These are phyloP conservation scores for Sarcophilus harrisii DNA, from an alignment of 2,797 vertebrate genomes.

Conservation along the genomic window DNA sequence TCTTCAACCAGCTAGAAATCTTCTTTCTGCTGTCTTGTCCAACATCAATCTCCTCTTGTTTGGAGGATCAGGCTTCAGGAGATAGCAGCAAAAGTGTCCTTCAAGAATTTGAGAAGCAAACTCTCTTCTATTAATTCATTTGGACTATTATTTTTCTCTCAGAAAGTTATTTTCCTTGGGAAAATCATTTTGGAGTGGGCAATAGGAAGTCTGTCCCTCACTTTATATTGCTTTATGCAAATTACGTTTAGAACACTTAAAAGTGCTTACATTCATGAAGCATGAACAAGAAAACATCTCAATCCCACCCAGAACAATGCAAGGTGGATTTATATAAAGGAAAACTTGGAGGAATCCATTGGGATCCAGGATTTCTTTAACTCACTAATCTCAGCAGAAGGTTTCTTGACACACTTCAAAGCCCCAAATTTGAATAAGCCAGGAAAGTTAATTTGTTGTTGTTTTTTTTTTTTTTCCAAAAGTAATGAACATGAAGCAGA, in stretches of 20 bases:
- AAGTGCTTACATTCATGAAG: constrained; percentile 75
- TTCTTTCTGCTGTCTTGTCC: neutral
- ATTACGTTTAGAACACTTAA: constrained; percentile 13
- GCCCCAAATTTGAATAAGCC: fast-evolving
- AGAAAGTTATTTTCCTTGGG: constrained; percentile 43
- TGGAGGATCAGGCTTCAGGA: neutral
- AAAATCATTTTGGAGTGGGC: constrained; percentile 26
- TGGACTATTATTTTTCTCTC: neutral
- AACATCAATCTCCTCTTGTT: neutral
- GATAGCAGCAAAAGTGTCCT: fast-evolving
- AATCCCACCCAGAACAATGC: neutral
- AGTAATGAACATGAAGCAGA: neutral
- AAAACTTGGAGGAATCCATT: neutral
- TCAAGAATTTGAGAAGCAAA: fast-evolving
- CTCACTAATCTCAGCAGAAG: neutral
- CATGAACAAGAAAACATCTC: constrained; percentile 58
- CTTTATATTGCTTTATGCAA: constrained; percentile 68
- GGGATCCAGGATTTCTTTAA: neutral
- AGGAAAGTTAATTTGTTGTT: neutral
- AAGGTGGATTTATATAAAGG: fast-evolving
- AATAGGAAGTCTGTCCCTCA: constrained; percentile 8
- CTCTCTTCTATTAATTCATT: neutral
- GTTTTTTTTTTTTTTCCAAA: too few relatives aligned
- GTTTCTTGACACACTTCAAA: neutral
- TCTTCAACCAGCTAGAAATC: neutral